Conservation (phyloP, 1,140 invertebrate genomes). For the Drosophila nigrodunni region DNA sequence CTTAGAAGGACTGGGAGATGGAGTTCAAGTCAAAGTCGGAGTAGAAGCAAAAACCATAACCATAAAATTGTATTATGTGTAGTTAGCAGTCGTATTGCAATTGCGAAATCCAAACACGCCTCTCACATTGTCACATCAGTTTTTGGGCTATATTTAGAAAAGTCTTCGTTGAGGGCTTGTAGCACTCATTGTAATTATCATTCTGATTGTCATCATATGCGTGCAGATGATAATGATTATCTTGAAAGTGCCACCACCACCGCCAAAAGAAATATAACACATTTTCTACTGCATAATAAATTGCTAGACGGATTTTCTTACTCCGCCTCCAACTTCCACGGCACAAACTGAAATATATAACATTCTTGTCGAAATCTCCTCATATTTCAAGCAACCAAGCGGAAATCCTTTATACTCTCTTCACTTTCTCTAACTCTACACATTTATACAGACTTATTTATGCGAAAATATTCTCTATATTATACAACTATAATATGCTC, state of each 20-base stretch:
- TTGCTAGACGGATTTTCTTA: conserved; percentile 45
- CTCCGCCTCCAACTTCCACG: not conserved
- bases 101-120: conserved; percentile 78
- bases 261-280: conserved; percentile 55
- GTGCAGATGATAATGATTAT: conserved; percentile 45
- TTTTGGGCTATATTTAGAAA: conserved; percentile 59
- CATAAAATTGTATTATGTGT: conserved; percentile 55
- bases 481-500: conserved; percentile 38
- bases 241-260: conserved; percentile 14
- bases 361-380: conserved; percentile 69
- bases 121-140: conserved; percentile 68
- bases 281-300: conserved; percentile 70
- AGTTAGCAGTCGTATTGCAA: conserved; percentile 58
- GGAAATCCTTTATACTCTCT: conserved; percentile 70
- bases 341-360: conserved; percentile 30
- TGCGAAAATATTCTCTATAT: conserved; percentile 9
- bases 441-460: conserved; percentile 18
- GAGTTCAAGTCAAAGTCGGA: not conserved
- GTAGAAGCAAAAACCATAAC: conserved; percentile 47
- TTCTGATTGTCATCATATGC: conserved; percentile 52
- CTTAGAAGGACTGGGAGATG: conserved; percentile 10
- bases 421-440: not conserved
- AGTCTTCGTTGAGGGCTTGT: conserved; percentile 21
- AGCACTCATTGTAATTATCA: conserved; percentile 63
- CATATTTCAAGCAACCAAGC: conserved; percentile 79